Evolutionary conservation across 2,797 vertebrate genomes (phyloP).

Genomic region (Tiaroga cobitis): DNA sequence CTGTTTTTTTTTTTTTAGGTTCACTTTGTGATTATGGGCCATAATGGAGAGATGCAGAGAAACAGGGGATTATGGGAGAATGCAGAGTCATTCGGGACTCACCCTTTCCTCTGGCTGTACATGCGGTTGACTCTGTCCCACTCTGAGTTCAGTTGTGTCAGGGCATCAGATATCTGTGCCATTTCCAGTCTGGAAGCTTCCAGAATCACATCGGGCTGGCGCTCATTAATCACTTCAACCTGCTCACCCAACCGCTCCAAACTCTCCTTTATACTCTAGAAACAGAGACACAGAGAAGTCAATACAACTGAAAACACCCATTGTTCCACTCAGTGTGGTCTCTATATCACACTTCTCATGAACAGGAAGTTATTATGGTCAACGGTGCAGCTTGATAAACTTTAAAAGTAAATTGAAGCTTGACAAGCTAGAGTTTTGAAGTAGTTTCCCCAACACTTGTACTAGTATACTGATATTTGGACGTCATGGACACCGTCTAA

Average conservation of each 20-base stretch:
- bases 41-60: not conserved
- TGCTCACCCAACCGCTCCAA: slow-evolving; percentile 88
- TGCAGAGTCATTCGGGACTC: slow-evolving; percentile 54
- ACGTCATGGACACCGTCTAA: slow-evolving; percentile 61
- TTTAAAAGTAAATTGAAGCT: not conserved
- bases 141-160: slow-evolving; percentile 89
- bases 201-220: slow-evolving; percentile 86
- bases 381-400: not conserved
- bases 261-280: slow-evolving; percentile 86
- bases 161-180: slow-evolving; percentile 84
- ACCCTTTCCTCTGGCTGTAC: slow-evolving; percentile 92
- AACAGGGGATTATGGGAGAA: not conserved
- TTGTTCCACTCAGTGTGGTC: not conserved
- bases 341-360: not conserved
- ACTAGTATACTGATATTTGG: not conserved
- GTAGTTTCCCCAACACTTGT: not conserved
- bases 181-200: slow-evolving; percentile 88
- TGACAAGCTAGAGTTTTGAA: not conserved
- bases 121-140: slow-evolving; percentile 94
- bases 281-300: slow-evolving; percentile 46
- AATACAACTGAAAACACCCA: not conserved
- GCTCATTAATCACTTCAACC: slow-evolving; percentile 86
- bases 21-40: not conserved
- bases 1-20: fast-evolving
- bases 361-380: not conserved